A percentile compares a stretch with the other conserved stretches of the same genome.
These are phyloP conservation scores for Biston stratarius DNA, from an alignment of 2,888 invertebrate species.

Conservation along the genomic window DNA sequence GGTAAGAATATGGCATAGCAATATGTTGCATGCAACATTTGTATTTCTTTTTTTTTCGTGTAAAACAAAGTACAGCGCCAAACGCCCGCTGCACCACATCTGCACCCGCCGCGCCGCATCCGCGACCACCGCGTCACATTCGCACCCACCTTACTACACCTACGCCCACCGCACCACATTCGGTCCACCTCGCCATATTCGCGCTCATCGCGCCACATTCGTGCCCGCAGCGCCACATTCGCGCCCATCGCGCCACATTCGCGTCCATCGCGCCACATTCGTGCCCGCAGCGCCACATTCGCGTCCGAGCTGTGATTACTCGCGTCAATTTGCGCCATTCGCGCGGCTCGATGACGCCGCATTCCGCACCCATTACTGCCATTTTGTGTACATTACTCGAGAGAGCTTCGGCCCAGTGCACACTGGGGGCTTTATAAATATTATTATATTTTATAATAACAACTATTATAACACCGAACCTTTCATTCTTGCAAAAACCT, in stretches of 20 bases:
- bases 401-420: conserved; percentile 11
- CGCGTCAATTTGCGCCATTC: conserved; percentile 43
- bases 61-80: no score
- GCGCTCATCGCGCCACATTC: neutral
- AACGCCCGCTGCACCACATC: no score
- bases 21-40: no score
- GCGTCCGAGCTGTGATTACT: conserved; percentile 20
- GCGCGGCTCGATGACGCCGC: conserved; percentile 42
- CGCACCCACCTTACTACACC: no score
- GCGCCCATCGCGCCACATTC: neutral
- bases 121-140: no score
- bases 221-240: neutral
- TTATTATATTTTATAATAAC: neutral
- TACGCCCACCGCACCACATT: no score
- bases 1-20: no score
- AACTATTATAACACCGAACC: no score
- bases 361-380: conserved; percentile 39
- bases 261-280: neutral
- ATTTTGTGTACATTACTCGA: conserved; percentile 43
- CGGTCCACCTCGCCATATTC: no score
- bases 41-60: no score
- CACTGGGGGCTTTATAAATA: conserved; percentile 16
- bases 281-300: neutral
- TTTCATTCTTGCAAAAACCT: no score
- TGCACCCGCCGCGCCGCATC: no score